Evolutionary conservation across 2,888 invertebrate genomes (phyloP), one percentile per base, ranked within the genome.

Genomic region (Sialis lutaria): DNA sequence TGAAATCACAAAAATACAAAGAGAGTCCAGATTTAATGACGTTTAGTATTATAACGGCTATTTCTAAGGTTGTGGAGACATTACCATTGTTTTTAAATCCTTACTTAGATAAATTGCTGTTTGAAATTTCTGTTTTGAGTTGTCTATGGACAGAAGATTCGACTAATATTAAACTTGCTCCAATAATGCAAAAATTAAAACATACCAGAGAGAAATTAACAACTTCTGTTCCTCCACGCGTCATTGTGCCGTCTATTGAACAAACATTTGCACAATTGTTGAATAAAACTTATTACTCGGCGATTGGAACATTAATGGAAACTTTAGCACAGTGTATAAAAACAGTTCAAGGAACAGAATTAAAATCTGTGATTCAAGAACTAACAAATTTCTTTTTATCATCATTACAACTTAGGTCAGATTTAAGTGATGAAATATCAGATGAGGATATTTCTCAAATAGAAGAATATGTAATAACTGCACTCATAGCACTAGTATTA

Each of bases 11-110:
- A 51, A 73, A 77, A 10, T 69, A 74, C 51, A 67, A 70, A 6
- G 71, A 73, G 50, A 68, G 69, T 1, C 75, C 79, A 1, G 77
- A 78, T 54, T 55, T 79, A 13, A 65, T 78, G 0, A 62, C 82
- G n/a, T 60, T 82, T 12, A 84, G 87, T 60, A 75, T 82, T 6
- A 73, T 90, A 2, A 84, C 86, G 3, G 80, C 86, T 0, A 66
- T 90, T 33, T 78, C 83, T 49, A 89, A 88, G 63, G 77, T 93
- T 39, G 75, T 91, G 5, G 85, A 87, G 58, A 79, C 82, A 31
- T 62, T 93, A 40, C 80, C 88, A 0, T 68, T 83, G 37, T 95
- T 93, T 61, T 62, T 95, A 52, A 90, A 88, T 50, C 86, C 89
- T 0, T 91, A 91, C 63, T 66, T 92, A 33, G 75, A 78, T 53